A percentile compares a stretch with the other conserved stretches of the same genome.
Conservation (phyloP, 1,140 invertebrate species). For the Drosophila burlai region DNA sequence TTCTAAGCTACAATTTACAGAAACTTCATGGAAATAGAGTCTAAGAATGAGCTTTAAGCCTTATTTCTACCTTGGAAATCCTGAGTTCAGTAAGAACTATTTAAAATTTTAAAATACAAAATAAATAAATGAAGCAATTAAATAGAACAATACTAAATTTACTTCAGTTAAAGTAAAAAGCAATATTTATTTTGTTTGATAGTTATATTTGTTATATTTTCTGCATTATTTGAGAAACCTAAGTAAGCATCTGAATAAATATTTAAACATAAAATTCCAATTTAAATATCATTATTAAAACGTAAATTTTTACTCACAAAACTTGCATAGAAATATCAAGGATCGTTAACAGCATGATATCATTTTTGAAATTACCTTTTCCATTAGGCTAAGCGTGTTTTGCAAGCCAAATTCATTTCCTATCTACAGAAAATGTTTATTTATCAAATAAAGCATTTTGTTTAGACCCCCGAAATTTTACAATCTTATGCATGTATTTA, state of each 20-base stretch:
- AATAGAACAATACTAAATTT: neutral
- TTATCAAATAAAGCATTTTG: slow-evolving; percentile 34
- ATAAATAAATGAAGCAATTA: no score
- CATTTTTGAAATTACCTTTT: slow-evolving; percentile 23
- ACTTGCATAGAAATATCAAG: neutral
- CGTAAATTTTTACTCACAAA: no score
- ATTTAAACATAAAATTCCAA: neutral
- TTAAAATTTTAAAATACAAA: neutral
- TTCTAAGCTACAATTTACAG: neutral
- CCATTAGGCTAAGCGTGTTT: slow-evolving; percentile 1
- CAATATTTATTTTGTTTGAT: neutral
- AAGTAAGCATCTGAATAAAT: neutral
- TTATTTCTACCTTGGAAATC: neutral
- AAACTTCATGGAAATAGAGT: no score
- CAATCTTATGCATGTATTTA: neutral
- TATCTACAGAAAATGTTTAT: slow-evolving; percentile 22
- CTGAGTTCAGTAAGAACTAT: neutral
- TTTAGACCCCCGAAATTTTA: slow-evolving; percentile 26
- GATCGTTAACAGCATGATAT: slow-evolving; percentile 15
- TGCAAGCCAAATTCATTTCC: slow-evolving; percentile 4
- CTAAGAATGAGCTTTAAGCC: neutral
- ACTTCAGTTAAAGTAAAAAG: no score
- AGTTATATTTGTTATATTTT: neutral
- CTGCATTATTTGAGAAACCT: neutral
- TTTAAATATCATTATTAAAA: neutral